phyloP scores from a whole-genome alignment of 2,797 vertebrate species.

The Allobates femoralis region DNA sequence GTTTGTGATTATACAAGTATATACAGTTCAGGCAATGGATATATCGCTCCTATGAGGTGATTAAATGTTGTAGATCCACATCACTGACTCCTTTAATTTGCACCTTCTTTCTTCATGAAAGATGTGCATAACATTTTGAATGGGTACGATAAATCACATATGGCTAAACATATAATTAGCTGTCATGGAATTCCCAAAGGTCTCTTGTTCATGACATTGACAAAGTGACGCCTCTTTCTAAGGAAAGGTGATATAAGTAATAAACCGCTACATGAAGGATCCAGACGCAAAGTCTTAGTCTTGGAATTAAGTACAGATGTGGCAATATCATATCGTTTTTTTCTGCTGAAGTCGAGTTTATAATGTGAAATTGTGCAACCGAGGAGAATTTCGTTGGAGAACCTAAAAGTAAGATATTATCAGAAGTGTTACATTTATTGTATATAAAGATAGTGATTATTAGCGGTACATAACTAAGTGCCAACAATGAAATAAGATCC shows the following conservation, averaged over 20 bases:
- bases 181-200: constrained; percentile 36
- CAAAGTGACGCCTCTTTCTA: constrained; percentile 25
- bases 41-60: background rate
- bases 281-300: constrained; percentile 4
- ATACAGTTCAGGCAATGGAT: background rate
- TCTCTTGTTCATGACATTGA: constrained; percentile 30
- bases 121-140: constrained; percentile 31
- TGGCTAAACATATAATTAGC: constrained; percentile 28
- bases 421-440: background rate
- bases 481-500: background rate
- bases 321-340: background rate
- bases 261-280: constrained; percentile 16
- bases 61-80: constrained; percentile 5
- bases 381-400: background rate
- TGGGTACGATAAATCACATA: constrained; percentile 27
- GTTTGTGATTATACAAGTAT: background rate
- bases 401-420: background rate
- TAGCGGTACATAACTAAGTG: background rate
- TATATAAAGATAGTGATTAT: background rate
- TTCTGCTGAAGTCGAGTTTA: background rate
- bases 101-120: constrained; percentile 6
- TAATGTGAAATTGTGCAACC: background rate
- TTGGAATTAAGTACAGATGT: constrained; percentile 29
- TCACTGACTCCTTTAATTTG: constrained; percentile 23
- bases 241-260: constrained; percentile 29